phyloP scores from a whole-genome alignment of 2,113 vertebrate genomes.

The Mirounga angustirostris region DNA sequence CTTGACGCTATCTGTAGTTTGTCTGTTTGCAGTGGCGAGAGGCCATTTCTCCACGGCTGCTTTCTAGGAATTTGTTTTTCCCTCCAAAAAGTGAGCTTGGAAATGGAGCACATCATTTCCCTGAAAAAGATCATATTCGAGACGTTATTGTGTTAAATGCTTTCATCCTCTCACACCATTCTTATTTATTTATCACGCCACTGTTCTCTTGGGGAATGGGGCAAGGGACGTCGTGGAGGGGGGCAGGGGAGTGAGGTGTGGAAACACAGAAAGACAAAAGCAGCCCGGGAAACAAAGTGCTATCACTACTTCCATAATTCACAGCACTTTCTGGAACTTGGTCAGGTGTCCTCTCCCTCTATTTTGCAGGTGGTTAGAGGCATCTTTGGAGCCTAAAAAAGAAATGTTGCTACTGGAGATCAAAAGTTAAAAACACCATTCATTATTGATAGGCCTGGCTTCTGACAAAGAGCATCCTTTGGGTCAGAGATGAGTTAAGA shows the following conservation, averaged over 20 bases:
- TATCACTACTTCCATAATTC: neutral
- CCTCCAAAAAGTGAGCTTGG: neutral
- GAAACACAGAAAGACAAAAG: neutral
- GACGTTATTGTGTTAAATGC: neutral
- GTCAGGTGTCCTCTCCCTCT: neutral
- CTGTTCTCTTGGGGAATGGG: neutral
- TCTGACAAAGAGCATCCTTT: slow-evolving; percentile 55
- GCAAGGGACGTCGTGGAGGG: neutral
- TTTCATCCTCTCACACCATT: slow-evolving; percentile 24
- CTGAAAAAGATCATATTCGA: neutral
- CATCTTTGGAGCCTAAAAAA: slow-evolving; percentile 36
- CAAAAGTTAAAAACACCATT: slow-evolving; percentile 65
- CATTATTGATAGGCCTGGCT: slow-evolving; percentile 39
- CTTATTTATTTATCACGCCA: slow-evolving; percentile 38
- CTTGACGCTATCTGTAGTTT: neutral
- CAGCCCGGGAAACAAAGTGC: neutral
- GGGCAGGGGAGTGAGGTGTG: neutral
- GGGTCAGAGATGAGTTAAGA: slow-evolving; percentile 49
- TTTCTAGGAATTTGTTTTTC: slow-evolving; percentile 27
- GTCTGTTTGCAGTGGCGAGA: neutral
- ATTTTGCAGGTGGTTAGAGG: slow-evolving; percentile 53
- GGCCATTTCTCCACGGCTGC: neutral
- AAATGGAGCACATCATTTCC: slow-evolving; percentile 42
- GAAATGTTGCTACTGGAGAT: slow-evolving; percentile 25
- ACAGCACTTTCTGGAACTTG: neutral